These are phyloP conservation scores for Chaetophractus vellerosus DNA, from an alignment of 2,797 vertebrate species.

Conservation along the genomic window DNA sequence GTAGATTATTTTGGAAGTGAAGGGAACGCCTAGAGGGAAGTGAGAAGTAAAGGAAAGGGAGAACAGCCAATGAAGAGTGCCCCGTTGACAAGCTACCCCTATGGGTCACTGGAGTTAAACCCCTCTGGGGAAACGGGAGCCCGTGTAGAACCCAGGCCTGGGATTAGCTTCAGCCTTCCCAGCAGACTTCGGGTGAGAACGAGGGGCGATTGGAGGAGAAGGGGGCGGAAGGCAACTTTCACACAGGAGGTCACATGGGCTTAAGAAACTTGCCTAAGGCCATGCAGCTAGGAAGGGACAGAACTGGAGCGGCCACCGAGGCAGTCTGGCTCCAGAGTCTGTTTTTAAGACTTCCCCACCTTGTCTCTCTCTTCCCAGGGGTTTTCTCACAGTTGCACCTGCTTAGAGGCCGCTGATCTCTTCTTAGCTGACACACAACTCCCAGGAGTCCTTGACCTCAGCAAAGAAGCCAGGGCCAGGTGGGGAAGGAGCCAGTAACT, in stretches of 20 bases:
- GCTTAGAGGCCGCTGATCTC: neutral
- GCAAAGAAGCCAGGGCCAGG: neutral
- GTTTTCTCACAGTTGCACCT: neutral
- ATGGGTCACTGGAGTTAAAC: neutral
- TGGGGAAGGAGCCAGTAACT: neutral
- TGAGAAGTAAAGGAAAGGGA: neutral
- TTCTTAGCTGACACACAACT: neutral
- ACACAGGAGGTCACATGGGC: neutral
- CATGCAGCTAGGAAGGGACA: too few relatives aligned
- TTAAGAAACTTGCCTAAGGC: neutral
- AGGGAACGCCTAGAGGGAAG: neutral
- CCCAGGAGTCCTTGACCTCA: neutral
- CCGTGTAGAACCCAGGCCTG: neutral
- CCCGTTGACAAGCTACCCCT: neutral
- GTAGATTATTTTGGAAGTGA: neutral
- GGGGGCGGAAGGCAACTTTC: neutral
- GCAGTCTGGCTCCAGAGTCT: neutral
- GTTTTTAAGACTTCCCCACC: neutral
- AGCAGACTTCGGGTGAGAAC: neutral
- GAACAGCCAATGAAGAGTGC: neutral
- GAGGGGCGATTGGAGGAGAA: too few relatives aligned
- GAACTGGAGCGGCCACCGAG: neutral
- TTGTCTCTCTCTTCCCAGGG: neutral
- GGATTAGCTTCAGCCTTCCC: neutral
- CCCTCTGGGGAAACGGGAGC: neutral